Conservation (phyloP, 2,888 invertebrate species). For the Polietes domitor region DNA sequence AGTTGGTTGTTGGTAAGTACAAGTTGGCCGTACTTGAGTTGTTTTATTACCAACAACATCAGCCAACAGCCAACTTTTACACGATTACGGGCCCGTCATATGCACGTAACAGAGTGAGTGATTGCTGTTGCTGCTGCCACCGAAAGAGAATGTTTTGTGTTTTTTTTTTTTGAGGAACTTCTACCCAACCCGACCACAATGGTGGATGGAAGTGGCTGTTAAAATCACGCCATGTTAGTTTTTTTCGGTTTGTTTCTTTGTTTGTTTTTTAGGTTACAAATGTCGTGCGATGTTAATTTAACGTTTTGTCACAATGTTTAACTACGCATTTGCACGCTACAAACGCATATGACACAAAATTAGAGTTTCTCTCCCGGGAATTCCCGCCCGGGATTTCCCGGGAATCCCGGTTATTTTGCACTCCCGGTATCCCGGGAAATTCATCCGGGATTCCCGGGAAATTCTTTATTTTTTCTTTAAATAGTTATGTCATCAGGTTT, state of each 20-base stretch:
- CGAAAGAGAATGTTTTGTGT: conserved; percentile 26
- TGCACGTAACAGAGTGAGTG: conserved; percentile 45
- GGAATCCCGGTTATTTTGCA: no score
- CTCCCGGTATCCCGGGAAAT: no score
- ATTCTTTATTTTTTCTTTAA: no score
- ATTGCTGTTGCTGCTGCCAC: conserved; percentile 47
- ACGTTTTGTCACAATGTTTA: conserved; percentile 71
- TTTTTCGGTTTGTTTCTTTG: conserved; percentile 42
- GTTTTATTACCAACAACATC: conserved; percentile 15
- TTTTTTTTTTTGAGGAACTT: neutral
- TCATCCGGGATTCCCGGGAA: no score
- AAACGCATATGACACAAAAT: conserved; percentile 55
- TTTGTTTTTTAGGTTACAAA: conserved; percentile 65
- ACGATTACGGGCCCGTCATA: conserved; percentile 1
- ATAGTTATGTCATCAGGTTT: no score
- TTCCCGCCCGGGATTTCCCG: no score
- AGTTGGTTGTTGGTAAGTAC: conserved; percentile 1
- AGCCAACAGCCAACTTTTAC: conserved; percentile 37
- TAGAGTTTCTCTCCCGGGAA: no score
- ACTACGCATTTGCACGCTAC: conserved; percentile 71
- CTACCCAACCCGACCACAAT: neutral
- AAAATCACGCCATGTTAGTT: conserved; percentile 64
- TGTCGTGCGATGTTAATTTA: conserved; percentile 71
- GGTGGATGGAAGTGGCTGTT: conserved; percentile 25
- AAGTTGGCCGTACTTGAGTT: neutral